Evolutionary conservation across 2,888 invertebrate genomes (phyloP).

Genomic region (Auanema sp.): DNA sequence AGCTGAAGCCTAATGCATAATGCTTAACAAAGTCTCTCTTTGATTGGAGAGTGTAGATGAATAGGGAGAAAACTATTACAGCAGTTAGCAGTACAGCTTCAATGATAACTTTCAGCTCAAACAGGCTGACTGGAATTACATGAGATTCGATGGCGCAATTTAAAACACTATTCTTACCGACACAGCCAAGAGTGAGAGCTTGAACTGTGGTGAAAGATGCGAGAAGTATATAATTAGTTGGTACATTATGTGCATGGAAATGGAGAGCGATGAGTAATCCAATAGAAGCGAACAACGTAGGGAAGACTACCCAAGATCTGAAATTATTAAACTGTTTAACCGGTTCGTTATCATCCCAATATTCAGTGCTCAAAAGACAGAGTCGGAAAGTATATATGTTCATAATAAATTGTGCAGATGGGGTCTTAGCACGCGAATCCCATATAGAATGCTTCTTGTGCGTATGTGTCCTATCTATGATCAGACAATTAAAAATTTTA

Average conservation of each 20-base stretch:
- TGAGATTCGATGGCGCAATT: neutral
- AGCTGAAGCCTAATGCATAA: constrained; percentile 67
- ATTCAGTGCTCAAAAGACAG: neutral
- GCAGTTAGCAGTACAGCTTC: constrained; percentile 78
- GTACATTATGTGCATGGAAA: constrained; percentile 77
- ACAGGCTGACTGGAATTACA: constrained; percentile 73
- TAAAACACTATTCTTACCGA: constrained; percentile 66
- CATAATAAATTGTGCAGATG: no score
- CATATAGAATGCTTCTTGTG: no score
- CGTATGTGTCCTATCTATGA: no score
- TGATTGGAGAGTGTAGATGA: constrained; percentile 82
- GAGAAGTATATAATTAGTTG: constrained; percentile 79
- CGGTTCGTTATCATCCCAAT: neutral
- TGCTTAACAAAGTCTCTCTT: constrained; percentile 82
- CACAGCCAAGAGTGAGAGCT: constrained; percentile 78
- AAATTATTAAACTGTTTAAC: constrained; percentile 27
- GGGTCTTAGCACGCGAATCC: no score
- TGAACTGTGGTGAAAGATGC: constrained; percentile 78
- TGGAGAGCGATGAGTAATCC: constrained; percentile 75
- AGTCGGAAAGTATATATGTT: no score
- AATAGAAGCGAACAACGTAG: constrained; percentile 70
- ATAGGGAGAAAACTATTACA: constrained; percentile 71
- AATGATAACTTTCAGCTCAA: constrained; percentile 76
- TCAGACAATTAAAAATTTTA: no score
- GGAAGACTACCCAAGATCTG: constrained; percentile 67